A percentile compares a stretch with the other conserved stretches of the same genome.
These are phyloP conservation scores for Cheilosia vernalis DNA, from an alignment of 2,888 invertebrate genomes.

Conservation along the genomic window DNA sequence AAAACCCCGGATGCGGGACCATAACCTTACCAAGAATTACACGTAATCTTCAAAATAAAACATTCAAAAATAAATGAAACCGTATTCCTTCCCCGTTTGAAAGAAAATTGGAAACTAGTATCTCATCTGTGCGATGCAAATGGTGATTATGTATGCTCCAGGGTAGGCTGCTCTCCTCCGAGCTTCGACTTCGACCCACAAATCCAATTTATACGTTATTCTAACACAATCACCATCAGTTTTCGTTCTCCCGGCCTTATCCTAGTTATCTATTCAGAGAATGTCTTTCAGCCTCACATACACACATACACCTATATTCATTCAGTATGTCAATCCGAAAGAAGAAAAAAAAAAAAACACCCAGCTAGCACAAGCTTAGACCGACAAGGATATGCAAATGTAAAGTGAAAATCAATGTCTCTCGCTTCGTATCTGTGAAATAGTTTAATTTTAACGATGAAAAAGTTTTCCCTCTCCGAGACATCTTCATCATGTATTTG, in stretches of 20 bases:
- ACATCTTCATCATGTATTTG: conserved; percentile 8
- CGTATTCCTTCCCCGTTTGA: background rate
- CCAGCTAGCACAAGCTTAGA: background rate
- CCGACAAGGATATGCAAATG: conserved; percentile 45
- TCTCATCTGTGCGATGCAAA: conserved; percentile 29
- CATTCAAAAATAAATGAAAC: background rate
- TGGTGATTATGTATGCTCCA: conserved; percentile 10
- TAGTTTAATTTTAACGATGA: conserved; percentile 51
- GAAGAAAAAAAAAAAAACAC: background rate
- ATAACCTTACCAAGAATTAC: background rate
- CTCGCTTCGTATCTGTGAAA: conserved; percentile 41
- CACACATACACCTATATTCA: background rate
- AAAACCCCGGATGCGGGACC: too few species aligned
- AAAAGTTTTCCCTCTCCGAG: conserved; percentile 42
- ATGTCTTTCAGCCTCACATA: conserved; percentile 30
- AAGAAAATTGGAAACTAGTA: conserved; percentile 4
- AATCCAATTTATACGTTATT: conserved; percentile 35
- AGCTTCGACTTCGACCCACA: conserved; percentile 28
- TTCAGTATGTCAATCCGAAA: conserved; percentile 16
- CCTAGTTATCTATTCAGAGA: conserved; percentile 37
- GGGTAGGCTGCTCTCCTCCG: conserved; percentile 21
- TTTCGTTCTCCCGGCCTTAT: background rate
- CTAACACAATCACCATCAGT: conserved; percentile 3
- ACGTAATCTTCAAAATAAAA: background rate
- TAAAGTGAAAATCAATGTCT: conserved; percentile 58